phyloP scores from a whole-genome alignment of 2,888 invertebrate genomes.

The Bhutanitis thaidina region DNA sequence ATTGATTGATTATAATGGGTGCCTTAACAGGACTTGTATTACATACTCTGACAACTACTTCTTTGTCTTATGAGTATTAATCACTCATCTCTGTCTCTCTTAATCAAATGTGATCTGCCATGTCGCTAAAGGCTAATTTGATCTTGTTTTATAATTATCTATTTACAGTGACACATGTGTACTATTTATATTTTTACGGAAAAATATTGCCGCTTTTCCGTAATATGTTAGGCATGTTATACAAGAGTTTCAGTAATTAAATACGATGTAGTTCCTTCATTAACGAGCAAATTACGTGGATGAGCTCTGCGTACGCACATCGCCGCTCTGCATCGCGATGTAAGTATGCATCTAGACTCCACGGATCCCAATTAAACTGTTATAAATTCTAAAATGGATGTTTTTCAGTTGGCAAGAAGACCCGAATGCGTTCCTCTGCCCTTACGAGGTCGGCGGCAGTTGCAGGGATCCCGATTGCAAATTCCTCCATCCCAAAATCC shows the following conservation, averaged over 20 bases:
- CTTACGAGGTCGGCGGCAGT: conserved; percentile 70
- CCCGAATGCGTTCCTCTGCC: conserved; percentile 72
- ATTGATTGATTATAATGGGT: too few relatives aligned
- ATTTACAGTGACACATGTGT: conserved; percentile 18
- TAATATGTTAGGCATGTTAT: conserved; percentile 37
- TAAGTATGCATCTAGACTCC: conserved; percentile 59
- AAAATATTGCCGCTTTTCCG: conserved; percentile 14
- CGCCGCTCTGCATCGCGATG: conserved; percentile 49
- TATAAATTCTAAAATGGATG: conserved; percentile 29
- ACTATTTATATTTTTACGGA: conserved; percentile 15
- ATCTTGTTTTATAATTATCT: conserved; percentile 17
- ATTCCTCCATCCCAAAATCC: conserved; percentile 64
- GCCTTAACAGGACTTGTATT: too few relatives aligned
- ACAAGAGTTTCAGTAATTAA: conserved; percentile 40
- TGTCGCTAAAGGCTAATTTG: conserved; percentile 2
- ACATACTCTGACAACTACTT: too few relatives aligned
- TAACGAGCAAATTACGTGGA: conserved; percentile 41
- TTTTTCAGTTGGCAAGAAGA: conserved; percentile 72
- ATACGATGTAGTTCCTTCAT: conserved; percentile 34
- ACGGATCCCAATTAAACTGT: conserved; percentile 26
- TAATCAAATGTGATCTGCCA: conserved; percentile 1
- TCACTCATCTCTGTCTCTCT: too few relatives aligned
- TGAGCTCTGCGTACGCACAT: conserved; percentile 50
- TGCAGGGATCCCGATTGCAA: conserved; percentile 76
- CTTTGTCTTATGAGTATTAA: too few relatives aligned